Base-by-base conservation (phyloP, 1,140 invertebrate species). In the Drosophila jambulina region DNA sequence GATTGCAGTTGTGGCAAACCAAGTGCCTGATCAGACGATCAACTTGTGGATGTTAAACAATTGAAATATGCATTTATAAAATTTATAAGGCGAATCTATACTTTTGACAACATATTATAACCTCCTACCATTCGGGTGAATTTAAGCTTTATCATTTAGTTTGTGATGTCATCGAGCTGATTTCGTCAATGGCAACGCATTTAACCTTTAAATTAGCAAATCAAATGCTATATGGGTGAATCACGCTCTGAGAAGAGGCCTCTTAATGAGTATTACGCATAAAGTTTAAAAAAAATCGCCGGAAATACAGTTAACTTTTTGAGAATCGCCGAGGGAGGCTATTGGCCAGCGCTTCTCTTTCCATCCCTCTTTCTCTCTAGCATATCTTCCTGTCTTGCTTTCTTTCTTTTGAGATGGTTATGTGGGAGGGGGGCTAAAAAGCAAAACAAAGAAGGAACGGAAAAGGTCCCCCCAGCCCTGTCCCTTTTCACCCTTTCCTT, bases 141-240 rank as follows among this genome's bases (percentile, higher is more conserved):
- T n/a, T 43, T 43, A 9, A 34, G 42, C 43, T 34, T 43, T 25
- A 34, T 34, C 42, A 61, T 61, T 34, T 23, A 5, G 13, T n/a
- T n/a, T 29, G 15, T 70, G 62, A 70, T 36, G 51, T 70, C 67
- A 70, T 70, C 61, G 43, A 42, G 13, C 29, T 27, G n/a, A 67
- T 51, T 67, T 36, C 21, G 4, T 27, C 10, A 23, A 63, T 64
- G 38, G 10, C 34, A 32, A 40, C 60, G 23, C 60, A 49, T 53
- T 67, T 45, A 53, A 70, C 21, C 46, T 68, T 54, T 70, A 53
- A 45, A 70, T 70, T 70, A 70, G 62, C 46, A 54, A 68, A 68
- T 68, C 62, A 45, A 70, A 53, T 49, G 8, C 5, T 27, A 19
- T 43, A 23, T 53, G 36, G 42, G 9, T 70, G 59, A 62, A 27